These are phyloP conservation scores for Boloria selene DNA, from an alignment of 2,888 invertebrate genomes.

Conservation along the genomic window DNA sequence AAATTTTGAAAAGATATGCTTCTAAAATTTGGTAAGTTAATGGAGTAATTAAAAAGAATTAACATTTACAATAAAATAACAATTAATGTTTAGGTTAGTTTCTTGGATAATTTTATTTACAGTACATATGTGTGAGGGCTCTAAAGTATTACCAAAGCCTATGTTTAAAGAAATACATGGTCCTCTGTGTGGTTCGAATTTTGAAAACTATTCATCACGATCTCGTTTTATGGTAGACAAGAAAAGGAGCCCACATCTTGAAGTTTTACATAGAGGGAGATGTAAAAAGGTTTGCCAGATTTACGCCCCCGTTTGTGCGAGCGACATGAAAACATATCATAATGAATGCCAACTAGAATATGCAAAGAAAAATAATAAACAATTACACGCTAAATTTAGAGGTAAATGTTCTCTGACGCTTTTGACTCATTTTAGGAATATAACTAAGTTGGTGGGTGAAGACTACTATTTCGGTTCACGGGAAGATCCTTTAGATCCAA, in stretches of 20 bases:
- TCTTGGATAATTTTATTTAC: conserved; percentile 17
- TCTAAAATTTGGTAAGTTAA: too few species aligned
- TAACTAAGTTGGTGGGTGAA: neutral
- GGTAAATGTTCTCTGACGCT: conserved; percentile 29
- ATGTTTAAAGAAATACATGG: conserved; percentile 30
- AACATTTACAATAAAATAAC: neutral
- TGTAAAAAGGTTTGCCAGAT: conserved; percentile 43
- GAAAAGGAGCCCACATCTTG: conserved; percentile 35
- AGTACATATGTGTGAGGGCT: neutral
- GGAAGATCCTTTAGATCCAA: neutral
- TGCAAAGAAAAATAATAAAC: conserved; percentile 27
- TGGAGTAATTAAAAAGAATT: too few species aligned
- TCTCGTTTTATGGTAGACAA: conserved; percentile 33
- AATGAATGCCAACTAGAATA: conserved; percentile 43
- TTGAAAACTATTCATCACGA: conserved; percentile 39
- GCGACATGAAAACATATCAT: conserved; percentile 40
- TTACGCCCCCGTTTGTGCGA: conserved; percentile 42
- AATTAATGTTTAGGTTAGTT: conserved; percentile 18
- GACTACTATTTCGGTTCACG: conserved; percentile 14
- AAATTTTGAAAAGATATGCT: too few species aligned
- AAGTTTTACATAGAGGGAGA: conserved; percentile 36
- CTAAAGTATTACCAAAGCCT: conserved; percentile 33
- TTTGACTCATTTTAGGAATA: neutral
- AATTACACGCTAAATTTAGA: conserved; percentile 20
- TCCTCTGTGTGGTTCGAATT: conserved; percentile 43